Evolutionary conservation across 2,888 invertebrate species (phyloP).

Genomic region (Tetrapedia diversipes): DNA sequence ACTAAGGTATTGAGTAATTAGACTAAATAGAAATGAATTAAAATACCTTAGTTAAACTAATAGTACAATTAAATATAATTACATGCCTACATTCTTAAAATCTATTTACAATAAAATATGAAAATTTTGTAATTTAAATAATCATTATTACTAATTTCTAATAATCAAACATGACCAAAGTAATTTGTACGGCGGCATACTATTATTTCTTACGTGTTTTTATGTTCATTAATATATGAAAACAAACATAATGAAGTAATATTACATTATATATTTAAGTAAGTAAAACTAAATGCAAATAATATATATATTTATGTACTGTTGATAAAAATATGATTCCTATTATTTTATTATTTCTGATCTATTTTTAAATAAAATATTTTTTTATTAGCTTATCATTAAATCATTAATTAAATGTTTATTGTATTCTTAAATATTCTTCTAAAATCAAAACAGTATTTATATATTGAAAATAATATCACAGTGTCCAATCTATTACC

Average conservation of each 20-base stretch:
- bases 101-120: not conserved
- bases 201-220: not conserved
- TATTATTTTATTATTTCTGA: too few relatives aligned
- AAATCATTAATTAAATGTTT: too few relatives aligned
- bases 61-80: not conserved
- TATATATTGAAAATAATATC: too few relatives aligned
- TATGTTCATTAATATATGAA: conserved; percentile 1
- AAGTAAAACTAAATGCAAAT: not conserved
- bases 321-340: not conserved
- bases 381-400: not conserved
- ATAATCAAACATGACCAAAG: not conserved
- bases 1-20: conserved; percentile 3
- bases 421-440: too few relatives aligned
- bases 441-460: too few relatives aligned
- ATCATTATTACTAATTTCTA: not conserved
- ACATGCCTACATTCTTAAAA: not conserved
- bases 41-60: not conserved
- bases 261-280: conserved; percentile 7
- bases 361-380: not conserved
- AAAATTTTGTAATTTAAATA: not conserved
- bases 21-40: not conserved
- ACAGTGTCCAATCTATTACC: too few relatives aligned
- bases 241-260: not conserved
- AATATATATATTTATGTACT: conserved; percentile 3
- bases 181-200: not conserved